Base-by-base conservation (phyloP, 1,140 invertebrate genomes). In the Heliothis virescens region DNA sequence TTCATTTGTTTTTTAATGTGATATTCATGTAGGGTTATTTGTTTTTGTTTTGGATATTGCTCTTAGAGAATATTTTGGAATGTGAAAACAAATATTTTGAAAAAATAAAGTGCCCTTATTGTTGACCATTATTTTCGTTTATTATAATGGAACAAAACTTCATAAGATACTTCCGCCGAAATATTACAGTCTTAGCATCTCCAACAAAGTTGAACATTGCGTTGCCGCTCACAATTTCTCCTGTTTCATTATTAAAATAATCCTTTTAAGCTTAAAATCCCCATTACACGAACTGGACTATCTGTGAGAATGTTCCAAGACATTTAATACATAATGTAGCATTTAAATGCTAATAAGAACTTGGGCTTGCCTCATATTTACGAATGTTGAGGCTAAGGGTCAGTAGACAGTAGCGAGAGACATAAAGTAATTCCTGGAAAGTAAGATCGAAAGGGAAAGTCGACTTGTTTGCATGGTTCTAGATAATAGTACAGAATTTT, bases 241-340 rank as follows among this genome's bases (percentile, higher is more conserved):
- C 65, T 69, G 41, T 74, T 74, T 41, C 34, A 74, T 74, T 74
- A 74, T 74, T 74, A 59, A 74, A 60, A 74, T 26, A 74, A 59
- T 60, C 72, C 72, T 74, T 74, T 74, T 74, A 73, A 52, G 52
- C 55, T 55, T 34, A 71, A 71, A 71, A 59, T 74, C 53, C 50
- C 26, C 72, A 21, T 60, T 74, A 59, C 72, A 57, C 69, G n/a
- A 41, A 74, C 53, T 74, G 26, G 65, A 50, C 65, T 21, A 60
- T 18, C 34, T 60, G 12, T 21, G 21, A 48, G 41, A 74, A 60
- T 53, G 34, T 59, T 74, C 47, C 18, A 15, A 73, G 60, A 74
- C 55, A 71, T 71, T 71, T 53, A 71, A 65, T 62, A 65, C 62
- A 65, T 65, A 69, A 52, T 69, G 47, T 26, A 50, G 47, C 16